Evolutionary conservation across 2,113 vertebrate species (phyloP), one percentile per base, ranked within the genome.

Genomic region (Perca schrenkii): DNA sequence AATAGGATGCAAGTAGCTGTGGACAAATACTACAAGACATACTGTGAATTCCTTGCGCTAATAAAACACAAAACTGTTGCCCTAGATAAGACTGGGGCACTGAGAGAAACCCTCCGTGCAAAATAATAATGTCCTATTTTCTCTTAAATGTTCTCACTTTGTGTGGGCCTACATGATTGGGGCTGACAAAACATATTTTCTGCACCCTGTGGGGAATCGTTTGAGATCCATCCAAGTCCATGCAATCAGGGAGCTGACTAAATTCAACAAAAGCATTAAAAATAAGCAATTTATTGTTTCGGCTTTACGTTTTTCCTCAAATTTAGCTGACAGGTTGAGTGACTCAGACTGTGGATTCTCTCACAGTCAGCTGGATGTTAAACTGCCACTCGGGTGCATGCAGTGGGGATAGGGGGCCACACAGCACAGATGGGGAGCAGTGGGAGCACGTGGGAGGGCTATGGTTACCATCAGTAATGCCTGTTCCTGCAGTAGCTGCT

Each of bases 401-500:
- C 90, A 85, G 58, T 46, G 69, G 74, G 80, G 77, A 74, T 52
- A 17, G 80, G 75, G 84, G 83, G 82, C 40, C 85, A 82, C 88
- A 90, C 54, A 79, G 80, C 84, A 92, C 84, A 87, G 65, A 74
- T 50, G 68, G 74, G 75, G 79, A 65, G 86, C 56, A 31, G 80
- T 49, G 17, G 76, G 52, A 52, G 62, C 60, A 83, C 11, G 3
- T 64, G 76, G 83, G 50, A 57, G 76, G 70, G 62, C 86, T 90
- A 86, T 84, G 91, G 95, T 99, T 99, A 99, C 98, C 98, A 99
- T 97, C 95, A 99, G 97, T 94, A 99, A 97, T 0, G 98, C 98
- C 93, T 99, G 98, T 89, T 99, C 98, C 96, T 99, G 98, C 94
- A 99, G 96, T 87, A 99, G 96, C 93, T 99, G 98, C 93, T 99